Evolutionary conservation across 2,888 invertebrate species (phyloP), one percentile per base, ranked within the genome.

Genomic region (Eumacrocentrus americanus): DNA sequence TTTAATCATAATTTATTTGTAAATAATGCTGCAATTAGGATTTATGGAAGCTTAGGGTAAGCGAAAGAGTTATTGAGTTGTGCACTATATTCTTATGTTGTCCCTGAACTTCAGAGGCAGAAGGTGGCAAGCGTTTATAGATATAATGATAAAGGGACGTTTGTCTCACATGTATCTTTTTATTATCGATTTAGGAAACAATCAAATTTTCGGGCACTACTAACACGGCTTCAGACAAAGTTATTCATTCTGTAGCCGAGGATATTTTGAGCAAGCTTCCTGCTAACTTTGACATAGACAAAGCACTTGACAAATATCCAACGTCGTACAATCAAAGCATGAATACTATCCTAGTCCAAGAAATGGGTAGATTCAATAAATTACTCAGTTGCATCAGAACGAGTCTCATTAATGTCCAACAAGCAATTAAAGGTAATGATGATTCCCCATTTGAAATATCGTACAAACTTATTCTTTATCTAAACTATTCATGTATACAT

Each of bases 401-500:
- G 20, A 94, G 92, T 77, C 83, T 95, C 9, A 82, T 86, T 55
- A 91, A 92, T 50, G 87, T 95, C 9, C 88, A 89, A 72, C 92
- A 91, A 69, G 95, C 95, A 6, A 91, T 96, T 63, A 94, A 93
- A 85, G 95, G 95, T 90, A n/a, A n/a, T n/a, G n/a, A n/a, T n/a
- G n/a, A n/a, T n/a, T n/a, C n/a, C n/a, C n/a, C n/a, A n/a, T n/a
- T n/a, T n/a, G n/a, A n/a, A n/a, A n/a, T n/a, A n/a, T n/a, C n/a
- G n/a, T n/a, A n/a, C n/a, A n/a, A n/a, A n/a, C n/a, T n/a, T n/a
- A n/a, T n/a, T n/a, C n/a, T n/a, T n/a, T n/a, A n/a, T n/a, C n/a
- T n/a, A n/a, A n/a, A n/a, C n/a, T n/a, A n/a, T n/a, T n/a, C n/a
- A n/a, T n/a, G n/a, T n/a, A n/a, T n/a, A n/a, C n/a, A n/a, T n/a